A percentile compares a stretch with the other conserved stretches of the same genome.
These are phyloP conservation scores for Pseudolycoriella hygida DNA, from an alignment of 2,888 invertebrate species.

Conservation along the genomic window DNA sequence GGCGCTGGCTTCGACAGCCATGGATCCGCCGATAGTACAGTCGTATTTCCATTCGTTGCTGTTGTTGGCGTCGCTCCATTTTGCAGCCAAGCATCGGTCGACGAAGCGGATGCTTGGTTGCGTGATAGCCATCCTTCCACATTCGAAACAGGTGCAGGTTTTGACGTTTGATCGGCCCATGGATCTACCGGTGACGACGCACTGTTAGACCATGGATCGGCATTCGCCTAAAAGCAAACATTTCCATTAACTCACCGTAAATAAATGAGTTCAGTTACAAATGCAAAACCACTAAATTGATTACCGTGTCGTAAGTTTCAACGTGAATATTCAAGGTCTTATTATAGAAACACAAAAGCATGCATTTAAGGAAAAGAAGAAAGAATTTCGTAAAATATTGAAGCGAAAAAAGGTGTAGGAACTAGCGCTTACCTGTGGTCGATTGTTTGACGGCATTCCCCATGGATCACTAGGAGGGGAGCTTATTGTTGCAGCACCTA, in stretches of 20 bases:
- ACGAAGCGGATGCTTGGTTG: slow-evolving; percentile 27
- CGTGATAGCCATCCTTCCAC: slow-evolving; percentile 14
- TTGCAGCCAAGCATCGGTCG: slow-evolving; percentile 28
- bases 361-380: neutral
- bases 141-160: neutral
- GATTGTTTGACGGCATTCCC: slow-evolving; percentile 38
- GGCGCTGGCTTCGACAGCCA: slow-evolving; percentile 13
- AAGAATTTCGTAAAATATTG: neutral
- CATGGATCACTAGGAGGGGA: slow-evolving; percentile 50
- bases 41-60: slow-evolving; percentile 7
- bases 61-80: slow-evolving; percentile 10
- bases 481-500: slow-evolving; percentile 41
- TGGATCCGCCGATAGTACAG: slow-evolving; percentile 2
- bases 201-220: slow-evolving; percentile 28
- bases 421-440: slow-evolving; percentile 39
- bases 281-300: neutral
- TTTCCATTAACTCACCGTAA: neutral
- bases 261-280: neutral
- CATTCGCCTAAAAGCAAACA: slow-evolving; percentile 10
- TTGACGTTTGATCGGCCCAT: slow-evolving; percentile 21
- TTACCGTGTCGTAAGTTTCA: no score
- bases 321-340: neutral
- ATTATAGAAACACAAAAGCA: neutral
- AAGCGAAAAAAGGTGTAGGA: no score
- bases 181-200: slow-evolving; percentile 26